Evolutionary conservation across 2,113 vertebrate genomes (phyloP).

Genomic region (Thinocorus orbignyianus): DNA sequence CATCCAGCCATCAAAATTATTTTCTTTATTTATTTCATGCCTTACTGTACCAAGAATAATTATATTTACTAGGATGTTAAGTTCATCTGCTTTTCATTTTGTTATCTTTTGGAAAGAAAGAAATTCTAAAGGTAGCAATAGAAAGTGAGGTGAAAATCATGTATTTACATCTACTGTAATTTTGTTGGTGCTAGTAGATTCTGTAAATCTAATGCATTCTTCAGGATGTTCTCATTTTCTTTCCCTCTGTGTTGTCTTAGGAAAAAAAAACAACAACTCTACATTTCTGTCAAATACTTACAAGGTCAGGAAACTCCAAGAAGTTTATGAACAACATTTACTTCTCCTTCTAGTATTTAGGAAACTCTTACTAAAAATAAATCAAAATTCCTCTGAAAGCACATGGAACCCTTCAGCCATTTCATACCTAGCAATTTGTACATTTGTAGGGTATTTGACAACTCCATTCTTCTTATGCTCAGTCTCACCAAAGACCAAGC

Average conservation of each 20-base stretch:
- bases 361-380: not conserved
- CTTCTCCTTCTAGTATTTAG: not conserved
- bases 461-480: not conserved
- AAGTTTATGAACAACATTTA: not conserved
- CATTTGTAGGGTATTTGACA: not conserved
- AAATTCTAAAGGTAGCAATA: not conserved
- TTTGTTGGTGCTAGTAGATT: not conserved
- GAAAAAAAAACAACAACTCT: not conserved
- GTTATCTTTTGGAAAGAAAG: not conserved
- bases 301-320: not conserved
- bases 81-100: not conserved
- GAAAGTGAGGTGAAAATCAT: not conserved
- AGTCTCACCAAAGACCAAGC: not conserved
- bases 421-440: not conserved
- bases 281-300: not conserved
- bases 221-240: not conserved
- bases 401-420: not conserved
- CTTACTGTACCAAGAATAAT: not conserved
- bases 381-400: not conserved
- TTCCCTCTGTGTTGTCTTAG: not conserved
- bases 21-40: not conserved
- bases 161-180: not conserved
- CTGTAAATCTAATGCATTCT: not conserved
- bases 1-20: not conserved
- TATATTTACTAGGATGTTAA: not conserved